A percentile compares a stretch with the other conserved stretches of the same genome.
Conservation (phyloP, 35 echinoderm and acorn worm species). For the Apostichopus parvimensis region DNA sequence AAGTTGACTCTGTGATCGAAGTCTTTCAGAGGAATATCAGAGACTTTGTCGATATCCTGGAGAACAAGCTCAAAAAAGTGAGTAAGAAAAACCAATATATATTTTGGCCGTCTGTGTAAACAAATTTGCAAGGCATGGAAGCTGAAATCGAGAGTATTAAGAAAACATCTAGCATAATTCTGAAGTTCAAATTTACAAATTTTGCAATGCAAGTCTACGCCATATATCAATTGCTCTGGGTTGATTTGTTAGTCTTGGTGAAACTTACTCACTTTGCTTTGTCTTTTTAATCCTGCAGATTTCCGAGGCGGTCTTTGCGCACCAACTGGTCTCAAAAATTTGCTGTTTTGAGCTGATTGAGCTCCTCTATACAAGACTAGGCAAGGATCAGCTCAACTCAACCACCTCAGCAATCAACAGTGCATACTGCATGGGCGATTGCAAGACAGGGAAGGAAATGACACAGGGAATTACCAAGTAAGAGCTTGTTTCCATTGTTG, state of each 20-base stretch:
- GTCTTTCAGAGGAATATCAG: constrained; percentile 73
- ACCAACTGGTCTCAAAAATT: constrained; percentile 90
- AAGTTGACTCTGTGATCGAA: constrained; percentile 8
- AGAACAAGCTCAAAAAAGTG: constrained; percentile 73
- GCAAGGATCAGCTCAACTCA: constrained; percentile 78
- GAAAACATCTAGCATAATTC: too few relatives aligned
- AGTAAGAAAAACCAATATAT: constrained; percentile 1
- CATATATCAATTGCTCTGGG: too few relatives aligned
- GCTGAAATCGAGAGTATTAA: too few relatives aligned
- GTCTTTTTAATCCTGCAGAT: constrained; percentile 40
- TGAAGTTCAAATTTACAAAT: too few relatives aligned
- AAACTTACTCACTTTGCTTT: background rate
- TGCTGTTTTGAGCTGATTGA: constrained; percentile 88
- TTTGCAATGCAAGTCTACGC: too few relatives aligned
- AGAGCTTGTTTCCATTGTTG: background rate
- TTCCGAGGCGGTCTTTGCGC: constrained; percentile 74
- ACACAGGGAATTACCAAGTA: constrained; percentile 84
- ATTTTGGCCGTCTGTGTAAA: too few relatives aligned
- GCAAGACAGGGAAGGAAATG: constrained; percentile 89
- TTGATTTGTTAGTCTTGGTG: too few relatives aligned
- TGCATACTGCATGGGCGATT: constrained; percentile 62
- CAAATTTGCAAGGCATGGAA: too few relatives aligned
- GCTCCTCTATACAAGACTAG: constrained; percentile 79
- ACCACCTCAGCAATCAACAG: constrained; percentile 74
- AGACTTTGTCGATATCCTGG: constrained; percentile 58